phyloP scores from a whole-genome alignment of 2,113 vertebrate species.

The Trogon melanurus region DNA sequence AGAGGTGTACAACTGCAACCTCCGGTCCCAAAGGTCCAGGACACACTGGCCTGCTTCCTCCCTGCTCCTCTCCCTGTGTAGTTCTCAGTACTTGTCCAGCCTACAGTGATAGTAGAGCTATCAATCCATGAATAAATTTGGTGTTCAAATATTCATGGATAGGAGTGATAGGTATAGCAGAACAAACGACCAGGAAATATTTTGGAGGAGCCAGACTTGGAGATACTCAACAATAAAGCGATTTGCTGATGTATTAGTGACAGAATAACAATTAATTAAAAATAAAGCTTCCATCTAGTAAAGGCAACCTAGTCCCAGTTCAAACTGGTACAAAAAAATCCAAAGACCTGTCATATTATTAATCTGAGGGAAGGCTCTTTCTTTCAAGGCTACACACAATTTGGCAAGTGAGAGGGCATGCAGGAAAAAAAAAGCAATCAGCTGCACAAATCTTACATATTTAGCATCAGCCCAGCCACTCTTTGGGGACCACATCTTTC shows the following conservation, averaged over 20 bases:
- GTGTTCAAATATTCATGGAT: not conserved
- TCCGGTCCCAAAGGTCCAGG: not conserved
- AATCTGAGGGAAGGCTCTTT: not conserved
- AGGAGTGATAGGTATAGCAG: not conserved
- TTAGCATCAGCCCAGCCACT: constrained; percentile 99
- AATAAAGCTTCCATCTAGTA: not conserved
- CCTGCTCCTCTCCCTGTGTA: not conserved
- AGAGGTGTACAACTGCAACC: not conserved
- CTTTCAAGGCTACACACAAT: not conserved
- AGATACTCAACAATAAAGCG: not conserved
- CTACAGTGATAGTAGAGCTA: not conserved
- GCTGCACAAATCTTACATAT: constrained; percentile 83
- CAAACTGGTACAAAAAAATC: not conserved
- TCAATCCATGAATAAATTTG: not conserved
- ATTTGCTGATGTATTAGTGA: not conserved
- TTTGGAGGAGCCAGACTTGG: not conserved
- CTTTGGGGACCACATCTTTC: constrained; percentile 99
- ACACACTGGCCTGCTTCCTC: not conserved
- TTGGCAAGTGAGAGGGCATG: not conserved
- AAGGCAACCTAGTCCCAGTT: not conserved
- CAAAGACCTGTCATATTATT: not conserved
- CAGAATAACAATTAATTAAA: not conserved
- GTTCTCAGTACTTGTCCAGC: not conserved
- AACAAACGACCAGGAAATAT: not conserved
- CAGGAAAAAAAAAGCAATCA: not conserved